Evolutionary conservation across 2,888 invertebrate genomes (phyloP), one percentile per base, ranked within the genome.

Genomic region (Cheiracanthium punctorium): DNA sequence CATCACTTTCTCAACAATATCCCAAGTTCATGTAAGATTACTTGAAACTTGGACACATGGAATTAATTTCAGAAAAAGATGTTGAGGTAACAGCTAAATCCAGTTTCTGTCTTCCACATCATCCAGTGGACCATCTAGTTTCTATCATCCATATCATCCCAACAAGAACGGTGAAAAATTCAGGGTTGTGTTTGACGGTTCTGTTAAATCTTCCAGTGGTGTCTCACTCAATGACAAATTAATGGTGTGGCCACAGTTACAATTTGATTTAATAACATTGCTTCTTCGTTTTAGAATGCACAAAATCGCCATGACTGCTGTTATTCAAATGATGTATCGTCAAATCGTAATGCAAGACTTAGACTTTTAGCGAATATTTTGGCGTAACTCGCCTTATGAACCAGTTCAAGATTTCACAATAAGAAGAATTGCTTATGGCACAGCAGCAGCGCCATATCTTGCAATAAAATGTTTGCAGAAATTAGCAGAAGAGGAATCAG

Each of bases 311-410:
- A 48, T 48, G 8, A 4, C 48, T 2, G 48, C 8, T n/a, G 48
- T n/a, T 20, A 48, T 48, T 4, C 17, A 48, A 48, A 48, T n/a
- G 20, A 4, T 48, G 48, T 7, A 48, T 48, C 14, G 48, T 14
- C 48, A 48, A 48, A 7, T 48, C 20, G 20, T 48, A 14, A 14
- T 48, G 8, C 1, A 48, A 48, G 8, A 48, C 48, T 48, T 20
- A 20, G 58, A 89, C n/a, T 89, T 90, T 14, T 91, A 91, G 71
- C 79, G 90, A 8, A 91, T 92, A 2, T 64, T 92, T 2, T 92
- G 91, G 91, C 70, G 90, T 28, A 74, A 88, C 7, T 29, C 89
- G 58, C 88, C 89, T 17, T 37, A 72, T 12, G 72, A 89, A n/a
- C n/a, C n/a, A n/a, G n/a, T n/a, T n/a, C n/a, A n/a, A n/a, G n/a